Evolutionary conservation across 2,797 vertebrate genomes (phyloP), one percentile per base, ranked within the genome.

Genomic region (Danio kyathit): DNA sequence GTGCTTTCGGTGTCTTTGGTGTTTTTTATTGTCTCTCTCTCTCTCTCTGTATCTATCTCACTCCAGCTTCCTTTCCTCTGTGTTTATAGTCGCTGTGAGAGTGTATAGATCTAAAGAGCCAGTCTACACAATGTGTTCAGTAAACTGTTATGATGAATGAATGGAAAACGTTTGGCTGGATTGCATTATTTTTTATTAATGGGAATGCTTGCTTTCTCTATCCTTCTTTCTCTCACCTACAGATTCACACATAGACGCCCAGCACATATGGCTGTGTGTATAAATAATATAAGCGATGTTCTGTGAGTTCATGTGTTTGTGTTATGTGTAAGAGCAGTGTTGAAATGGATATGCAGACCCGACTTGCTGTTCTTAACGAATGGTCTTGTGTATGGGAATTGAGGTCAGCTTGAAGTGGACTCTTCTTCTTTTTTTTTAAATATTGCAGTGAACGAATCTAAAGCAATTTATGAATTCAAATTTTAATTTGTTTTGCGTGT

Each of bases 101-200:
- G 88, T 91, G 91, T 91, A 88, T 89, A 91, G 89, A 85, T 88
- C 84, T 88, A 80, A 89, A 86, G 82, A 90, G 88, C 87, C 89
- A 88, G 88, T 92, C 88, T 72, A 82, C 83, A 87, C 88, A 90
- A 84, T 69, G 78, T 80, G 80, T 77, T 86, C 67, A 77, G 88
- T 93, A 93, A 94, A 95, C 89, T 89, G 90, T 91, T 87, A 88
- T 92, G 93, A 93, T 69, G 49, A 81, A 91, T 90, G 88, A 93
- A 84, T 79, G 92, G 93, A 93, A 93, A 94, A 90, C 19, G 49
- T 90, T 90, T 93, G 90, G 88, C 89, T 88, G 76, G 82, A 82
- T 73, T 73, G 82, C 29, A 86, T 86, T 85, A 81, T 83, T 84
- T 29, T 88, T 90, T 87, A 88, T 89, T 82, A 71, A 88, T 88